Evolutionary conservation across 2,797 vertebrate species (phyloP), one percentile per base, ranked within the genome.

Genomic region (Chrosomus eos): DNA sequence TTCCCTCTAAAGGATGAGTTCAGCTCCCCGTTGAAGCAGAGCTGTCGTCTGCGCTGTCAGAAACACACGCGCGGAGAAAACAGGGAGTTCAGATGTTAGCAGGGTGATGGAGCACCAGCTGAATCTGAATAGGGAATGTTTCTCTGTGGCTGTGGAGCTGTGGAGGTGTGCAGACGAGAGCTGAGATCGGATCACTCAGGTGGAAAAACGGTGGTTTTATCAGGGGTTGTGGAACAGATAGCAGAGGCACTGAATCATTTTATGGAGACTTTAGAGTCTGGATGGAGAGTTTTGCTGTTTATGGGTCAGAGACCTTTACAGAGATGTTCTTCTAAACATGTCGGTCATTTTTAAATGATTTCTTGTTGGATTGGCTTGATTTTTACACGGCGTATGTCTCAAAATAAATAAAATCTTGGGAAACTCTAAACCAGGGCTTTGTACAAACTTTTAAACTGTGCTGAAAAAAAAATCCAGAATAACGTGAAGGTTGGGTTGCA

Each of bases 1-100:
- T 90, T 88, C 86, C 88, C 87, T 85, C 74, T 87, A 90, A 90
- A 93, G 90, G 91, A 92, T 89, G 90, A 92, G 91, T 94, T 93
- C 89, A 92, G 91, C 92, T 92, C 91, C 87, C 91, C 80, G 88
- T 87, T 9, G 87, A 87, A 90, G 89, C 84, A 80, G 87, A 94
- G 87, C 92, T 90, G 90, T 93, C 93, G 89, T 88, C 85, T 88
- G 91, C 86, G 62, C 86, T 93, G 92, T 92, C 88, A 31, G 75
- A 64, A 70, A 23, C 68, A 64, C 85, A 48, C 38, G 38, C 64
- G 16, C 19, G 4, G 19, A 38, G 43, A 66, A 88, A 91, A 89
- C 88, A 55, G 81, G 86, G 78, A 90, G 90, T 93, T 93, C 92
- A 93, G 91, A 94, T 92, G 91, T 90, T 88, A 80, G 87, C 64